Percentiles rank a stretch among this genome's conserved stretches.
These are phyloP conservation scores for Myotis pilosus DNA, from an alignment of 2,797 vertebrate genomes.

Conservation along the genomic window DNA sequence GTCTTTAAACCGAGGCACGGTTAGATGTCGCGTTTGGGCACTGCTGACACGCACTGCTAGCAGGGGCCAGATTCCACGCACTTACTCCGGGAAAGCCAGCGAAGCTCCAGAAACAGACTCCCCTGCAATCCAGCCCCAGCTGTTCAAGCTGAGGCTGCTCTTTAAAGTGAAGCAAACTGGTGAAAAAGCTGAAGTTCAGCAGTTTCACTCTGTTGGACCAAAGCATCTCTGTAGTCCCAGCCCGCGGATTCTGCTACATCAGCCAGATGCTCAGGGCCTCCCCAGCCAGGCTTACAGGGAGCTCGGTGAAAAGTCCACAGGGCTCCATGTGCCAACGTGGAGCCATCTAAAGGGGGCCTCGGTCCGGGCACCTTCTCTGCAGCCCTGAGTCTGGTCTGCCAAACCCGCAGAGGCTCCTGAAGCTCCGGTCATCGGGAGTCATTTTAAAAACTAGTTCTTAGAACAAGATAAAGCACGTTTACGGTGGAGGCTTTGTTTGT, in stretches of 20 bases:
- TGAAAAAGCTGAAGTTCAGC: constrained; percentile 65
- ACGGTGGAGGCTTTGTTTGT: background rate
- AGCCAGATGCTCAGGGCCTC: constrained; percentile 72
- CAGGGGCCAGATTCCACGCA: constrained; percentile 51
- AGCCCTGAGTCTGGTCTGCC: background rate
- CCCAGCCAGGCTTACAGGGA: constrained; percentile 24
- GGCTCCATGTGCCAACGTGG: background rate
- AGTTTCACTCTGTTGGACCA: constrained; percentile 72
- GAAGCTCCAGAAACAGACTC: constrained; percentile 63
- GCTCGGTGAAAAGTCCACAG: constrained; percentile 44
- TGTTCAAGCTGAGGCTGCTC: constrained; percentile 78
- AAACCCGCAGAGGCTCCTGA: background rate
- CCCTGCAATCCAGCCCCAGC: constrained; percentile 74
- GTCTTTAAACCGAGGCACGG: constrained; percentile 52
- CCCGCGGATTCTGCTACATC: constrained; percentile 47
- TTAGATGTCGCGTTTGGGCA: constrained; percentile 52
- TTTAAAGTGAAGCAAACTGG: constrained; percentile 74
- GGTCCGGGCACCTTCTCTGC: background rate
- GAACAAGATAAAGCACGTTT: constrained; percentile 44
- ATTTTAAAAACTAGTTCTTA: constrained; percentile 62
- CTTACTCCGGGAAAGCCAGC: constrained; percentile 66
- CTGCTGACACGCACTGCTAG: constrained; percentile 68
- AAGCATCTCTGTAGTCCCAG: constrained; percentile 59
- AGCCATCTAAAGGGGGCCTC: background rate
- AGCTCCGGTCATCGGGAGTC: constrained; percentile 16